Conservation (phyloP, 2,888 invertebrate species). For the Yponomeuta sedellus region DNA sequence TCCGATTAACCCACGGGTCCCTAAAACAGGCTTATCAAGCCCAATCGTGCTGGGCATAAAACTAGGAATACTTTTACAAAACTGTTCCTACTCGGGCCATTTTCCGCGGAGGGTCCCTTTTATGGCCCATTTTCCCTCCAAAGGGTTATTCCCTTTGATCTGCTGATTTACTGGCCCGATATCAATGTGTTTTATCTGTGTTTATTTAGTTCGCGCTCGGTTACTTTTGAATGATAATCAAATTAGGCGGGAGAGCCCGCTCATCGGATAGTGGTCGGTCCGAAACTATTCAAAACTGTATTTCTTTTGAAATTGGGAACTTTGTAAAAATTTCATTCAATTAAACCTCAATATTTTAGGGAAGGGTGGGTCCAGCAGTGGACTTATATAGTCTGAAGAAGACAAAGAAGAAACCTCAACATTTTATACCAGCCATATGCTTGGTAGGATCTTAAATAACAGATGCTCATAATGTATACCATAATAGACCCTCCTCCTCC, state of each 20-base stretch:
- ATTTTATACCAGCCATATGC: too few relatives aligned
- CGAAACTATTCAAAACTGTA: neutral
- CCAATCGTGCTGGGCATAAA: neutral
- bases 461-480: too few relatives aligned
- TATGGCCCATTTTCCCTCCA: neutral
- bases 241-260: neutral
- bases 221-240: neutral
- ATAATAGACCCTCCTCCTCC: too few relatives aligned
- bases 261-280: neutral
- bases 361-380: too few relatives aligned
- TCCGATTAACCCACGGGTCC: too few relatives aligned
- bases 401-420: too few relatives aligned
- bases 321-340: too few relatives aligned
- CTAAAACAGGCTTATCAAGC: neutral
- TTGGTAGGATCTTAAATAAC: too few relatives aligned
- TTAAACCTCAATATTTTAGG: too few relatives aligned
- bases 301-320: too few relatives aligned
- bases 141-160: slow-evolving; percentile 1
- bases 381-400: too few relatives aligned
- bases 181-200: neutral
- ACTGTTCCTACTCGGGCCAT: neutral
- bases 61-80: neutral
- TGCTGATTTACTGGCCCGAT: neutral
- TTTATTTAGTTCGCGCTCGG: neutral
- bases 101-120: neutral